Base-by-base conservation (phyloP, 2,113 vertebrate species). In the Monopterus albus region DNA sequence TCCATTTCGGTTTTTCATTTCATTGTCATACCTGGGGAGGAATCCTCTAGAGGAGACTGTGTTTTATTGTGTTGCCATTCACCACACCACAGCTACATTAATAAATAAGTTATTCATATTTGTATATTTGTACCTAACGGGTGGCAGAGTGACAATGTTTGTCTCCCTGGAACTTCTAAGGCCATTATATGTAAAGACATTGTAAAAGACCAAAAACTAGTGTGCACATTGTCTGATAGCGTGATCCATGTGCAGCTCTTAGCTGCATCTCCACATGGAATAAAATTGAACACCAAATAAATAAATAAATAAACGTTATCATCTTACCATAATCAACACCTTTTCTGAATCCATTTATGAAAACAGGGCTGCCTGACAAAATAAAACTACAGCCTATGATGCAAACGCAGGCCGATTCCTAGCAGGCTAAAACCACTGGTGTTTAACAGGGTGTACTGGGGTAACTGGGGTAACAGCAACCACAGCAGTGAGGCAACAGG, bases 291-390 rank as follows among this genome's bases (percentile, higher is more conserved):
- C 21, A 65, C 12, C 26, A 43, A 13, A 29, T 11, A 47, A 33
- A 40, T 20, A 52, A 35, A 9, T 6, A 17, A 6, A 21, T 3
- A 1, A 60, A 53, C 11, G 28, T 3, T 25, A 28, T 70, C 0
- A n/a, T 33, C 89, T 87, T 90, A 92, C 91, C 91, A 88, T 68
- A 71, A 79, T 80, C 23, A 72, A 72, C 45, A 63, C 42, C 40
- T 46, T 82, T 64, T 68, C 59, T 62, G 72, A 61, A 83, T 69
- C 65, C 25, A 20, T 56, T 75, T 78, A 72, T 67, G 65, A 66
- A 86, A 68, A 81, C 59, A 47, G 81, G 57, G 45, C 66, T 63
- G 61, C 55, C 72, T 87, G 78, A 85, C 63, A 85, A 89, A 88
- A 85, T 63, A 84, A 73, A 68, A 66, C 71, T 80, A 83, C 75